These are phyloP conservation scores for Acromyrmex echinatior DNA, from an alignment of 1,140 invertebrate species.

Conservation along the genomic window DNA sequence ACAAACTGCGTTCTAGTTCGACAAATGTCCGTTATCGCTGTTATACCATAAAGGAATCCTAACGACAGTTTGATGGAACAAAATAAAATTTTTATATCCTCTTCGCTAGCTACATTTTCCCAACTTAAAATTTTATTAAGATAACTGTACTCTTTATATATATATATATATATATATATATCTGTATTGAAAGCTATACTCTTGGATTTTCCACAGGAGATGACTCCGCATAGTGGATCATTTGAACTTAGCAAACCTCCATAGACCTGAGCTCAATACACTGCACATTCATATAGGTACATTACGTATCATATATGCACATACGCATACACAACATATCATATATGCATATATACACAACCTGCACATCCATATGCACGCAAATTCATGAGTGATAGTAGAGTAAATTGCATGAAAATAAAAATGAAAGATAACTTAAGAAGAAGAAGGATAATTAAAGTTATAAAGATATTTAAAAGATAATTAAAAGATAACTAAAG, in stretches of 20 bases:
- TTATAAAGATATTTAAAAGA: too few relatives aligned
- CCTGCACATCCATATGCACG: neutral
- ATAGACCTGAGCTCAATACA: neutral
- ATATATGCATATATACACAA: neutral
- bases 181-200: neutral
- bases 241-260: neutral
- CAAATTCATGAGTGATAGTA: neutral
- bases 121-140: constrained; percentile 22
- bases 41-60: constrained; percentile 41
- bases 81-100: constrained; percentile 60
- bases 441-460: constrained; percentile 1
- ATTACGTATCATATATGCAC: neutral
- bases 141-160: neutral
- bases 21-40: constrained; percentile 37
- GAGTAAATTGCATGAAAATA: neutral
- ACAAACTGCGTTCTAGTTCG: constrained; percentile 25
- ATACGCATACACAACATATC: neutral
- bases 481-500: too few relatives aligned
- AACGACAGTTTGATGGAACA: constrained; percentile 55
- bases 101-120: neutral
- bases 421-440: neutral
- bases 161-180: neutral
- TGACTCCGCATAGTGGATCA: neutral
- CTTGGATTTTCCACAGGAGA: neutral
- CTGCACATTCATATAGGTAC: neutral